Evolutionary conservation across 2,113 vertebrate genomes (phyloP).

Genomic region (Perca schrenkii): DNA sequence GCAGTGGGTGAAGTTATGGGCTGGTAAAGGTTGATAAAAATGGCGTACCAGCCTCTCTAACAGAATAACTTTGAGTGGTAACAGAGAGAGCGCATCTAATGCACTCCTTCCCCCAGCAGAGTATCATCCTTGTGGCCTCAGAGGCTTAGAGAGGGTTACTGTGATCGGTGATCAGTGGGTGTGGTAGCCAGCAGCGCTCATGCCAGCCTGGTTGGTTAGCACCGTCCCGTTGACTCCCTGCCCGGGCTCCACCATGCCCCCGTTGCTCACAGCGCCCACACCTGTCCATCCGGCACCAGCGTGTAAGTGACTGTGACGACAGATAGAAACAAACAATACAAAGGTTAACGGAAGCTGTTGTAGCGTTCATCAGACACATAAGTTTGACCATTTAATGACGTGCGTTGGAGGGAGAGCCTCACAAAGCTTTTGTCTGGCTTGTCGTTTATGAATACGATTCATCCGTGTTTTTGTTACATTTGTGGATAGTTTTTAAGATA

Average conservation of each 20-base stretch:
- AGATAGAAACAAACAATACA: background rate
- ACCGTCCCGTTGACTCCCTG: conserved; percentile 93
- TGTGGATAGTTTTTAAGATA: background rate
- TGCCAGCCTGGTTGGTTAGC: conserved; percentile 90
- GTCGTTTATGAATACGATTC: background rate
- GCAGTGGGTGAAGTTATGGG: conserved; percentile 66
- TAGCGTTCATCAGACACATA: background rate
- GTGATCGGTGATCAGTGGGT: conserved; percentile 86
- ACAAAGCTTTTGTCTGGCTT: background rate
- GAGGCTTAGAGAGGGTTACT: conserved; percentile 44
- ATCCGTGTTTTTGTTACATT: background rate
- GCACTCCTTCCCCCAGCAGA: conserved; percentile 63
- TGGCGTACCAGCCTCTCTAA: conserved; percentile 65
- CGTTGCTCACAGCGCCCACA: conserved; percentile 82
- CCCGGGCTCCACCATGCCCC: conserved; percentile 84
- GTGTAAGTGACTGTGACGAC: conserved; percentile 88
- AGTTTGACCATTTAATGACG: background rate
- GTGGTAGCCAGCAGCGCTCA: conserved; percentile 93
- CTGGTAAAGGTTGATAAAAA: conserved; percentile 56
- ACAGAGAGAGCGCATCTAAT: conserved; percentile 62
- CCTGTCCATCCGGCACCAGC: conserved; percentile 91
- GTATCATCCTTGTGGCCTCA: conserved; percentile 59
- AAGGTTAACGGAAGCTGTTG: background rate
- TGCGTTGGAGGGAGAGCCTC: background rate
- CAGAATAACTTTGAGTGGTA: conserved; percentile 63